phyloP scores from a whole-genome alignment of 2,113 vertebrate genomes.

The Odocoileus hemionus region DNA sequence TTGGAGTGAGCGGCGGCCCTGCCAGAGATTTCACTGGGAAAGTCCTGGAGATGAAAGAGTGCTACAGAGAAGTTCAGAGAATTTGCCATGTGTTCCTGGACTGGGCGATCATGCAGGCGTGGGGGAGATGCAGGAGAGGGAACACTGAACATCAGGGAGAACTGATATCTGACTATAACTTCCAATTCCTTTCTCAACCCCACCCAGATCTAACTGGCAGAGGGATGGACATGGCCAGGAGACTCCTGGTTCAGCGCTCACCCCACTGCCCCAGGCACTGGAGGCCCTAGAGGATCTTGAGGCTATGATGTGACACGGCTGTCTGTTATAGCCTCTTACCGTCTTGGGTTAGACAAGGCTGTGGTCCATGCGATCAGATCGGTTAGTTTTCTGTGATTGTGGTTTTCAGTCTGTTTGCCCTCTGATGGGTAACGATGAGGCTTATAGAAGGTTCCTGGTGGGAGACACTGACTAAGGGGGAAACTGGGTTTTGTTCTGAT shows the following conservation, averaged over 20 bases:
- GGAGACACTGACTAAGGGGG: not conserved
- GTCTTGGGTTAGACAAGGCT: not conserved
- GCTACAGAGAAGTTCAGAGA: not conserved
- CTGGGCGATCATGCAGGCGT: not conserved
- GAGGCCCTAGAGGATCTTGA: not conserved
- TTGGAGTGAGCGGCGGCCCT: not conserved
- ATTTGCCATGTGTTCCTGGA: not conserved
- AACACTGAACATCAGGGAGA: not conserved
- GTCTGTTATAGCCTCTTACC: not conserved
- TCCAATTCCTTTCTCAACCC: not conserved
- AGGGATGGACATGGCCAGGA: not conserved
- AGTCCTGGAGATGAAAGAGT: not conserved
- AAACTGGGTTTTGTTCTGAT: not conserved
- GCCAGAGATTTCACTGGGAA: not conserved
- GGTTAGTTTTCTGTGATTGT: not conserved
- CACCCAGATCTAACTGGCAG: not conserved
- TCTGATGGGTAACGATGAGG: not conserved
- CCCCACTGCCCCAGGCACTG: not conserved
- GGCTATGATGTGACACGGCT: not conserved
- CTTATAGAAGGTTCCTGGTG: not conserved
- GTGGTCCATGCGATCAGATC: not conserved
- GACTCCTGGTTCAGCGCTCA: not conserved
- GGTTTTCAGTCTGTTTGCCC: not conserved
- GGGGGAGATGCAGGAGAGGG: not conserved
- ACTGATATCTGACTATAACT: not conserved